Base-by-base conservation (phyloP, 2,113 vertebrate genomes). In the Arothron firmamentum region DNA sequence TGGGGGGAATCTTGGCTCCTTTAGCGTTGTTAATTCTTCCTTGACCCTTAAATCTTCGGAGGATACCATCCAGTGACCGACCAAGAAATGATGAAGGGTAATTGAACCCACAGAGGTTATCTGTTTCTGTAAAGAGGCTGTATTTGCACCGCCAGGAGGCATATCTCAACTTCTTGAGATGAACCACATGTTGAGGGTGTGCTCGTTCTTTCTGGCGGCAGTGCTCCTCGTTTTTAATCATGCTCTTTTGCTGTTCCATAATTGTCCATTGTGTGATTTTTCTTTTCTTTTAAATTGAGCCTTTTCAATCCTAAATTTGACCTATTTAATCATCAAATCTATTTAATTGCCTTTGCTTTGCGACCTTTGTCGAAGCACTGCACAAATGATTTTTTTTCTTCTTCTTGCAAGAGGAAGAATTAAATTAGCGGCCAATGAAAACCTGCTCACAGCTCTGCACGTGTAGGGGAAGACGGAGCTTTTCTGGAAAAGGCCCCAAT, bases 361-460 rank as follows among this genome's bases (percentile, higher is more conserved):
- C 11, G 10, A 38, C 34, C 9, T 38, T 38, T 12, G 8, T 38
- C 34, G 34, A 38, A 11, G 34, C 34, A 38, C 34, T 12, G 34
- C 12, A 38, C 34, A 38, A 38, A 38, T 38, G 34, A 38, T 38
- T 38, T 38, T 38, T 38, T 11, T 38, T 16, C 42, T 45, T 45
- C 43, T 45, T n/a, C 2, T 64, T 64, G 63, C 61, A 31, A 78
- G 31, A 1, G 56, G 58, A 49, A 58, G 72, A 81, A 84, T 75
- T 83, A 72, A 89, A 87, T 88, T 79, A 77, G 74, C 87, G 80
- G 78, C 68, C 17, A 86, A 88, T 89, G 88, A 78, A 90, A 89
- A 87, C 45, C 82, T 84, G 88, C 87, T 86, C 79, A 84, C 72
- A 75, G 82, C 78, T 88, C 81, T 86, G 80, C 57, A 23, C n/a